These are phyloP conservation scores for Theristicus caerulescens DNA, from an alignment of 2,113 vertebrate species.

Conservation along the genomic window DNA sequence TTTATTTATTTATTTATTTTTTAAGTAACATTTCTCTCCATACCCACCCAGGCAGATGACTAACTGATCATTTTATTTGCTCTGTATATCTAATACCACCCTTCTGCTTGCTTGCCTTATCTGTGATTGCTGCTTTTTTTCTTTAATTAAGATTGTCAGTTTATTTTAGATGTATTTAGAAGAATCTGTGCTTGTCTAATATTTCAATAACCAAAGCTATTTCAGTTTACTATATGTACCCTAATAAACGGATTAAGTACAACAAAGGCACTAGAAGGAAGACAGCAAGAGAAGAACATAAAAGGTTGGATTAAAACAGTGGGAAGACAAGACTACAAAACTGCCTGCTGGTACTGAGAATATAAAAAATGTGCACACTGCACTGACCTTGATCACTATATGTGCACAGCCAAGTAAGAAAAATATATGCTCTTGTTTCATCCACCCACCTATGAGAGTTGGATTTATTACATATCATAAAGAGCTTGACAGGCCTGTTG, in stretches of 20 bases:
- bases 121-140: not conserved
- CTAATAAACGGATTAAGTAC: not conserved
- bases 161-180: not conserved
- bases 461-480: slow-evolving; percentile 2
- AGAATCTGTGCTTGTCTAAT: not conserved
- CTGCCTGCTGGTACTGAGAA: not conserved
- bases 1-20: not conserved
- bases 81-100: not conserved
- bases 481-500: not conserved
- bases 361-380: not conserved
- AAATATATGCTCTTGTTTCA: not conserved
- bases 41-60: not conserved
- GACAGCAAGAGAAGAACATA: not conserved
- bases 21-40: not conserved
- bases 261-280: not conserved
- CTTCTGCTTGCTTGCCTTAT: not conserved
- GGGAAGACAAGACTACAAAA: not conserved
- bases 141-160: not conserved
- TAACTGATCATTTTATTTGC: not conserved
- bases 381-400: not conserved
- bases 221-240: not conserved
- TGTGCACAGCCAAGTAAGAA: not conserved
- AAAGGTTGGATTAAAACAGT: not conserved
- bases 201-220: not conserved
- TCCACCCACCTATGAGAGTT: not conserved